A percentile compares a stretch with the other conserved stretches of the same genome.
Evolutionary conservation across 2,888 invertebrate species (phyloP).

Genomic region (Andricus quercusramuli): DNA sequence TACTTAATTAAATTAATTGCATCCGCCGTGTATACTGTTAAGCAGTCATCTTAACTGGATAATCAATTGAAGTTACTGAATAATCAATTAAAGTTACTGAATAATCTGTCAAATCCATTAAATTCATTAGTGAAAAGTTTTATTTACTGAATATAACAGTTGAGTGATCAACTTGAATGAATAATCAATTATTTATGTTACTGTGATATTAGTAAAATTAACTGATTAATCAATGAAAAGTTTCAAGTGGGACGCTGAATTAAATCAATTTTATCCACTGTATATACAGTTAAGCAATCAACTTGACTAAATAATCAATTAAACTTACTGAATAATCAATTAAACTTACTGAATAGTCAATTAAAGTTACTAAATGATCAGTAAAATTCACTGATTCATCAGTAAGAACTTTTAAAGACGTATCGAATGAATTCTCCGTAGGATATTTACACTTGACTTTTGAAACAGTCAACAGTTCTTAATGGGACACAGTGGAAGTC

Average conservation of each 20-base stretch:
- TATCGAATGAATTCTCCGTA: neutral
- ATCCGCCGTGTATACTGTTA: neutral
- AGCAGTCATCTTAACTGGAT: neutral
- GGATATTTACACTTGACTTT: conserved; percentile 18
- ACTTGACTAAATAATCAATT: neutral
- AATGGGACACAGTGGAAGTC: conserved; percentile 7
- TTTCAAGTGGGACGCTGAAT: too few relatives aligned
- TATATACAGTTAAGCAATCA: neutral
- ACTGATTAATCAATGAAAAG: too few relatives aligned
- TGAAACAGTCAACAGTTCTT: conserved; percentile 11
- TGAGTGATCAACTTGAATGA: neutral
- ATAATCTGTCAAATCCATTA: too few relatives aligned
- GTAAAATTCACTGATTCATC: neutral
- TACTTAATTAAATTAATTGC: too few relatives aligned
- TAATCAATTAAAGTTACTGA: too few relatives aligned
- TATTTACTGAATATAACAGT: too few relatives aligned
- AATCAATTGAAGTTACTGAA: neutral
- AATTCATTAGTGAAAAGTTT: too few relatives aligned
- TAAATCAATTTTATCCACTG: too few relatives aligned
- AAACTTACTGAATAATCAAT: neutral
- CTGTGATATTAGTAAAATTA: too few relatives aligned
- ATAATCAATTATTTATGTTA: neutral
- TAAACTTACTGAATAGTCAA: neutral
- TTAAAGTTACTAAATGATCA: neutral
- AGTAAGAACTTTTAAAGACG: neutral